Evolutionary conservation across 2,113 vertebrate genomes (phyloP).

Genomic region (Empidonax traillii): DNA sequence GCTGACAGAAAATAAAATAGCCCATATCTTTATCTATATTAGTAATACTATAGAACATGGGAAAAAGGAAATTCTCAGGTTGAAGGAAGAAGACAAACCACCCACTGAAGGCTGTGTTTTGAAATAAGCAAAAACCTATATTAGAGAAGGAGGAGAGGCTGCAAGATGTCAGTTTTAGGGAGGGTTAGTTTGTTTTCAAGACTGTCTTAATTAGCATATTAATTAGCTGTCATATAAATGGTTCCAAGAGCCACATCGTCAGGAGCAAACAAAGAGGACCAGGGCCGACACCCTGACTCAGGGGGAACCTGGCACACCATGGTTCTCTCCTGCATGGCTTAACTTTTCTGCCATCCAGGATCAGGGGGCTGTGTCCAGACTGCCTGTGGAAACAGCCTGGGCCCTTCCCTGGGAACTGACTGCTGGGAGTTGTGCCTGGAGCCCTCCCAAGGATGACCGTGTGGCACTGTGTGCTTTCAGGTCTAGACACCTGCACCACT

Average conservation of each 20-base stretch:
- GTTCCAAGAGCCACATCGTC: neutral
- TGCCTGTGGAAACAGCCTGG: neutral
- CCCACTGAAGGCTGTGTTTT: neutral
- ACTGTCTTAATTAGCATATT: neutral
- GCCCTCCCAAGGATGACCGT: neutral
- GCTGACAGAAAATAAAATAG: neutral
- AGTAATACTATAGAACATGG: neutral
- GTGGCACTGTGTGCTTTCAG: neutral
- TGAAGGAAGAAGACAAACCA: neutral
- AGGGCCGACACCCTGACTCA: neutral
- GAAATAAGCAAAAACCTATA: neutral
- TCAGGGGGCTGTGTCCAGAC: rapidly evolving
- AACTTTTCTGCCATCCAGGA: neutral
- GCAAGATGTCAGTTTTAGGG: neutral
- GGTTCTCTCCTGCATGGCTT: neutral
- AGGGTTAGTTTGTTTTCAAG: neutral
- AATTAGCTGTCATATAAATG: neutral
- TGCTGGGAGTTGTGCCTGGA: neutral
- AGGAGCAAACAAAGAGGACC: neutral
- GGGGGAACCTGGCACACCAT: neutral
- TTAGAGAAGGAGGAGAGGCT: neutral
- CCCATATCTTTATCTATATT: neutral
- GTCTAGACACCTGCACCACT: neutral
- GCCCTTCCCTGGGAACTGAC: neutral
- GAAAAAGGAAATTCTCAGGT: neutral